Base-by-base conservation (phyloP, 2,888 invertebrate species). In the Pandemis corylana region DNA sequence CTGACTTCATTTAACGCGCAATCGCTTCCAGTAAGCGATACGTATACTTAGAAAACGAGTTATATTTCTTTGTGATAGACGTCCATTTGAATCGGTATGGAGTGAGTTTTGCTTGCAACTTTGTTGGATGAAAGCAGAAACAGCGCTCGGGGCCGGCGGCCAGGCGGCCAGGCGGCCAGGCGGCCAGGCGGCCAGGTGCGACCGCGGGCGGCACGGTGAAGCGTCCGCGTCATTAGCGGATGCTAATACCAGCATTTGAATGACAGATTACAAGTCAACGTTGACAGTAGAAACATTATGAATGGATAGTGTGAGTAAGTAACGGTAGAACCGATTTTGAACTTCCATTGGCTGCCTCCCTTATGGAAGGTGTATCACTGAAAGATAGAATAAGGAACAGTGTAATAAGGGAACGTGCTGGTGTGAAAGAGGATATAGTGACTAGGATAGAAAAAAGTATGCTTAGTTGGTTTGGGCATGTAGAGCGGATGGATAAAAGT, bases 101-200 rank as follows among this genome's bases (percentile, higher is more conserved):
- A 59, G 59, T 28, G 2, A 4, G 28, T 10, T 59, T 59, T 59
- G 28, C 59, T 59, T 59, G 59, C 59, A 59, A 59, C 59, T 59
- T 28, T 59, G 59, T 59, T 5, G 28, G 59, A 12, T 0, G 59
- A 59, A 10, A 59, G 15, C 9, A 13, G 61, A 36, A 42, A 41
- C 41, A 5, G 41, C 13, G 2, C 49, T 12, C 49, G n/a, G 13
- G 12, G 51, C 13, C 2, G 44, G 44, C 44, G 49, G 20, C 20
- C 51, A 53, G 5, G 15, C 15, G 12, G 51, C 13, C 2, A n/a
- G 44, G 44, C 44, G 49, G 20, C 20, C 51, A 53, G 5, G 15
- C 15, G 12, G 51, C 13, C 2, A n/a, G 44, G 44, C 44, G 49
- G 20, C 20, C 51, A 53, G 5, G 15, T 7, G 56, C 56, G 2